These are phyloP conservation scores for Plectus sambesii DNA, from an alignment of 1,140 invertebrate species.

Conservation along the genomic window DNA sequence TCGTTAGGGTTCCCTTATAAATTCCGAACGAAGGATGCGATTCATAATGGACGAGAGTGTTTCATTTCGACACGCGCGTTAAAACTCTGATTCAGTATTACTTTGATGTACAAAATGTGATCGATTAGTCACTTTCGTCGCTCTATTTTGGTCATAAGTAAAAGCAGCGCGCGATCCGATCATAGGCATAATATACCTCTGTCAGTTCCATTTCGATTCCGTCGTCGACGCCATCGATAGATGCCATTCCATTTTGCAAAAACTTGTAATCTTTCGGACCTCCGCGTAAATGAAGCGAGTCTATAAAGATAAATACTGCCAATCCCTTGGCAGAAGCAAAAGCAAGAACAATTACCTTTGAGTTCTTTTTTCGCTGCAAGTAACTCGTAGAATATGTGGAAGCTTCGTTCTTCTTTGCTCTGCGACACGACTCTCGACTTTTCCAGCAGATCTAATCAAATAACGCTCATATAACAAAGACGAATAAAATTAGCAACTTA, in stretches of 20 bases:
- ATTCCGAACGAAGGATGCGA: too few species aligned
- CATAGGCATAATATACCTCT: constrained; percentile 1
- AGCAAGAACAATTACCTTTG: constrained; percentile 26
- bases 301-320: too few species aligned
- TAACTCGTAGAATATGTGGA: constrained; percentile 88
- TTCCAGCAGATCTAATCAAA: constrained; percentile 62
- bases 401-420: constrained; percentile 71
- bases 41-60: too few species aligned
- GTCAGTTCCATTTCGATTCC: constrained; percentile 22
- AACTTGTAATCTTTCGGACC: constrained; percentile 15
- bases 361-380: constrained; percentile 47
- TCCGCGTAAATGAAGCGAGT: constrained; percentile 33
- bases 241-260: too few species aligned
- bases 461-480: constrained; percentile 11
- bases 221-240: constrained; percentile 28
- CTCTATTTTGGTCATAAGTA: too few species aligned
- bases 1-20: too few species aligned
- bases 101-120: too few species aligned
- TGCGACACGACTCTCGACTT: constrained; percentile 82
- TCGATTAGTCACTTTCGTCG: too few species aligned
- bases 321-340: constrained; percentile 18
- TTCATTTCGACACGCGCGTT: too few species aligned
- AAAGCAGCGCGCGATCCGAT: too few species aligned
- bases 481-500: constrained; percentile 56
- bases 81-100: too few species aligned